Percentiles rank a stretch among this genome's conserved stretches.
phyloP scores from a whole-genome alignment of 1,140 invertebrate genomes.

The Trypoxylus dichotomus region DNA sequence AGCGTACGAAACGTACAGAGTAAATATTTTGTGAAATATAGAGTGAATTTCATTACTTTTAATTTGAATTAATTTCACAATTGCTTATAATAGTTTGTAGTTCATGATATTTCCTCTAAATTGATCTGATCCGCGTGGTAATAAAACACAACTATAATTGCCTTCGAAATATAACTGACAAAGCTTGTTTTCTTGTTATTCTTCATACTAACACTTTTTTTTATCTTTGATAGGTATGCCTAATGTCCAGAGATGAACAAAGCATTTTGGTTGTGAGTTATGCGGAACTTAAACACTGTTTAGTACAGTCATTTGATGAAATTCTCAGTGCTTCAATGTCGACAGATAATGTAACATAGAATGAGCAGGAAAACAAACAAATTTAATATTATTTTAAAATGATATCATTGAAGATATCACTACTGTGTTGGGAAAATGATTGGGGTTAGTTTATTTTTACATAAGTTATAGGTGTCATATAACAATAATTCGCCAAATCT shows the following conservation, averaged over 20 bases:
- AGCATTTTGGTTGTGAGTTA: slow-evolving; percentile 94
- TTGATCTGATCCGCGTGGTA: no score
- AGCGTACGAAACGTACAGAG: no score
- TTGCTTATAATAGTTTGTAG: no score
- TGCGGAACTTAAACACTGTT: slow-evolving; percentile 90
- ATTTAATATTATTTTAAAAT: slow-evolving; percentile 19
- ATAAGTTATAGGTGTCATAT: slow-evolving; percentile 2
- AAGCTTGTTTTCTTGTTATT: not conserved
- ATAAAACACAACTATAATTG: no score
- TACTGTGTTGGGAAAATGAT: slow-evolving; percentile 32
- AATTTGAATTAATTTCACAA: no score
- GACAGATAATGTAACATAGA: slow-evolving; percentile 39
- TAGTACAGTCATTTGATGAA: slow-evolving; percentile 90
- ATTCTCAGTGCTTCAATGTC: slow-evolving; percentile 62
- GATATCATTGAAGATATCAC: slow-evolving; percentile 27
- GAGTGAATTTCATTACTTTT: no score
- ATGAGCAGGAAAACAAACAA: slow-evolving; percentile 20
- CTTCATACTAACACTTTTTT: slow-evolving; percentile 8
- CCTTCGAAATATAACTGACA: no score
- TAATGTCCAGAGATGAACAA: slow-evolving; percentile 94
- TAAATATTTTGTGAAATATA: no score
- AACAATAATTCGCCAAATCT: slow-evolving; percentile 33
- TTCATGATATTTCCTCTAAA: no score
- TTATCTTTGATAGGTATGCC: slow-evolving; percentile 70
- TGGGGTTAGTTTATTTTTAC: slow-evolving; percentile 31